Conservation (phyloP, 2,888 invertebrate genomes). For the Hedya salicella region DNA sequence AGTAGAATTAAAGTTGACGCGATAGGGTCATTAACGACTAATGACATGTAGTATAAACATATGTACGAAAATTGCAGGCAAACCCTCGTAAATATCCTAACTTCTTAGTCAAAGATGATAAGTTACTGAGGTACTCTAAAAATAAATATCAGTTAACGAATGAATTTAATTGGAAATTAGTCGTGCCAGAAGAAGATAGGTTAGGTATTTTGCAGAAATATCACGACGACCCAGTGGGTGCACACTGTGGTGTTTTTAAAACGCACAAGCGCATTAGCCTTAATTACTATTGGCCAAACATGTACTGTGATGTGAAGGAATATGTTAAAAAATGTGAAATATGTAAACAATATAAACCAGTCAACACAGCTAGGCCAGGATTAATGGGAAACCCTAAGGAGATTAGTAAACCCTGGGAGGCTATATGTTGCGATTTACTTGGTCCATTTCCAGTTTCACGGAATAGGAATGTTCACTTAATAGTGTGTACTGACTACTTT, state of each 20-base stretch:
- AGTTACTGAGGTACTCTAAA: background rate
- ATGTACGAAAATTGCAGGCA: background rate
- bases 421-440: background rate
- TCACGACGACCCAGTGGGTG: background rate
- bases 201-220: background rate
- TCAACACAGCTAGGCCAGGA: background rate
- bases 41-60: background rate
- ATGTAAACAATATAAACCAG: conserved; percentile 1
- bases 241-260: conserved; percentile 5
- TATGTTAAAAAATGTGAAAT: conserved; percentile 1
- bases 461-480: conserved; percentile 7
- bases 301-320: background rate
- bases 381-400: conserved; percentile 6
- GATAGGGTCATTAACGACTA: background rate
- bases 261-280: conserved; percentile 1
- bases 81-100: conserved; percentile 2
- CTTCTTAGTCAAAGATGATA: background rate
- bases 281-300: background rate
- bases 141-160: conserved; percentile 6
- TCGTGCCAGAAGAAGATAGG: background rate
- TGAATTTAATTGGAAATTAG: conserved; percentile 1
- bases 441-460: background rate
- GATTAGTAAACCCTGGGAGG: background rate
- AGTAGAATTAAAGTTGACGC: background rate
- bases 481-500: conserved; percentile 7